Evolutionary conservation across 2,797 vertebrate genomes (phyloP).

Genomic region (Stomatorhinus walkeri): DNA sequence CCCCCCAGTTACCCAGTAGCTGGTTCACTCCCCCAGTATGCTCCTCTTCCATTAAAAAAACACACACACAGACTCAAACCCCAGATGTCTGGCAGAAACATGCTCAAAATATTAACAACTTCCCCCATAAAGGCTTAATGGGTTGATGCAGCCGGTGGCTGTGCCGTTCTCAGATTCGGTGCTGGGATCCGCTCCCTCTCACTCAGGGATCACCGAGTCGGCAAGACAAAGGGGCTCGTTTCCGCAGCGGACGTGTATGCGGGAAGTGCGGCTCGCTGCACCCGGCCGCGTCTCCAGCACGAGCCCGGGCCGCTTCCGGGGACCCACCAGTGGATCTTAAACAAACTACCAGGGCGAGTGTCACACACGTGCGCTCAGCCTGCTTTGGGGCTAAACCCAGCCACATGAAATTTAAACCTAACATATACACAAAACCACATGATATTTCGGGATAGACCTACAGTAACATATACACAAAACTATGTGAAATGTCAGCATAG

Average conservation of each 20-base stretch:
- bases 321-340: background rate
- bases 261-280: background rate
- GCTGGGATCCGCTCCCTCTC: constrained; percentile 30
- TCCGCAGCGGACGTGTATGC: background rate
- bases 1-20: constrained; percentile 48
- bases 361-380: background rate
- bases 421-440: background rate
- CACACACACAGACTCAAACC: background rate
- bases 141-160: constrained; percentile 43
- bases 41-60: constrained; percentile 11
- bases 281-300: background rate
- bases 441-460: background rate
- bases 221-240: background rate
- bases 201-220: background rate
- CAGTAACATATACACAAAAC: background rate
- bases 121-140: constrained; percentile 49
- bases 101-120: constrained; percentile 35
- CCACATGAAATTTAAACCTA: background rate
- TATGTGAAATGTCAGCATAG: background rate
- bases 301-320: background rate
- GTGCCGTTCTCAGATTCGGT: constrained; percentile 34
- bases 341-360: background rate
- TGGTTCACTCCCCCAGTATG: constrained; percentile 29
- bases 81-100: background rate
- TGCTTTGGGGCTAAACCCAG: background rate